Evolutionary conservation across 1,140 invertebrate genomes (phyloP), one percentile per base, ranked within the genome.

Genomic region (Listronotus bonariensis): DNA sequence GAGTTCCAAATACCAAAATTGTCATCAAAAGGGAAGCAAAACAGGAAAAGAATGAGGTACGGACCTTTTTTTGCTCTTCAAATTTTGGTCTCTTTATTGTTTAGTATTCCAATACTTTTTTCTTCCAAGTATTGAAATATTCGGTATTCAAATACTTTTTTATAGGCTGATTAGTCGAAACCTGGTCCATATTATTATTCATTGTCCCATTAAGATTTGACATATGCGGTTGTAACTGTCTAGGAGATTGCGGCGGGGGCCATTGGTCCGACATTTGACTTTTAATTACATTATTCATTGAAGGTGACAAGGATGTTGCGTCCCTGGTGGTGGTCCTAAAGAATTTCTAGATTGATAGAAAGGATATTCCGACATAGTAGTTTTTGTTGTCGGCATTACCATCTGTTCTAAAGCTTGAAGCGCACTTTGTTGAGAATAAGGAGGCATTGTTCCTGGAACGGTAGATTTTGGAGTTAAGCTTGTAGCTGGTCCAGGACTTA

Each of bases 361-460:
- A 18, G 80, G 80, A 70, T 82, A 82, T 53, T 82, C 81, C 3
- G 78, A 75, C 12, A 73, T 54, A 62, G 79, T 75, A 17, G 75
- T 78, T 68, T 78, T 82, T 1, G 76, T 80, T 7, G 82, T 80
- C 12, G 93, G 93, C 81, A 95, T 90, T 12, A 96, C 93, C 90
- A 96, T 93, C 83, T 96, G 93, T 80, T 96, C 93, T 55, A 96
- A 82, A 66, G 94, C 93, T 81, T 96, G 93, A 49, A 96, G 80
- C 45, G 92, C 95, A 70, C 91, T 93, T 75, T 93, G 92, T 65
- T 83, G 85, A 67, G 77, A 82, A 79, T 80, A 84, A 49, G 82
- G 81, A 49, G 84, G 81, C 14, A 85, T 79, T 17, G 86, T 80
- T 49, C 82, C 82, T 7, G 86, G 80, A 42, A 87, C 82, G 15